phyloP scores from a whole-genome alignment of 1,140 invertebrate species.

The Hetaerina americana region DNA sequence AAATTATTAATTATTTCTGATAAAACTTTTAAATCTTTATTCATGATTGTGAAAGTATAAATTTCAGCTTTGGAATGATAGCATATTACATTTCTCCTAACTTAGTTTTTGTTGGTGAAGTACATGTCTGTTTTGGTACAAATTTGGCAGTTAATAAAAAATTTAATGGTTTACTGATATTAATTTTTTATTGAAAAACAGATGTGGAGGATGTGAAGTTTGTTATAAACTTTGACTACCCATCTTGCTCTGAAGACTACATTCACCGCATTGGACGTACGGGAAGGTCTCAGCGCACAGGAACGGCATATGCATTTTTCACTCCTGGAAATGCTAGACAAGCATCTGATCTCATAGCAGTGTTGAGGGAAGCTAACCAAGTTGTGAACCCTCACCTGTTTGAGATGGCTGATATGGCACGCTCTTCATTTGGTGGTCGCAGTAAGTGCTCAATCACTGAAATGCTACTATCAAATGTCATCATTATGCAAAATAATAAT shows the following conservation, averaged over 20 bases:
- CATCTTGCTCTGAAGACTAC: conserved; percentile 54
- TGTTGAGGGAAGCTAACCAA: conserved; percentile 48
- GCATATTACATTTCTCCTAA: not conserved
- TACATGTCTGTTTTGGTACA: no score
- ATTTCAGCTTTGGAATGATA: not conserved
- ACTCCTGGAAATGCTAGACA: conserved; percentile 43
- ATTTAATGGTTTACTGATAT: no score
- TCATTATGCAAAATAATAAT: no score
- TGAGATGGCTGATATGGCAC: conserved; percentile 24
- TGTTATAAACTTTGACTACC: conserved; percentile 61
- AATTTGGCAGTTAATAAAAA: no score
- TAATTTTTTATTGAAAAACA: no score
- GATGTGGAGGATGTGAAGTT: conserved; percentile 37
- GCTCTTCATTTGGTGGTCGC: not conserved
- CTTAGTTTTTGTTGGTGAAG: no score
- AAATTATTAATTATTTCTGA: no score
- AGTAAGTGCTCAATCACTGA: no score
- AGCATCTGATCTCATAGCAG: conserved; percentile 40
- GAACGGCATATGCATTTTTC: conserved; percentile 62
- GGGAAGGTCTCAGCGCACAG: conserved; percentile 43
- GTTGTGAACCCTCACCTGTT: conserved; percentile 33
- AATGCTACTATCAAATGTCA: no score
- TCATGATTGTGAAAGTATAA: not conserved
- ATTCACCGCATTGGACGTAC: conserved; percentile 58
- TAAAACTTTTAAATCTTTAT: no score